Conservation (phyloP, 2,888 invertebrate genomes). For the Drosophila mimica region DNA sequence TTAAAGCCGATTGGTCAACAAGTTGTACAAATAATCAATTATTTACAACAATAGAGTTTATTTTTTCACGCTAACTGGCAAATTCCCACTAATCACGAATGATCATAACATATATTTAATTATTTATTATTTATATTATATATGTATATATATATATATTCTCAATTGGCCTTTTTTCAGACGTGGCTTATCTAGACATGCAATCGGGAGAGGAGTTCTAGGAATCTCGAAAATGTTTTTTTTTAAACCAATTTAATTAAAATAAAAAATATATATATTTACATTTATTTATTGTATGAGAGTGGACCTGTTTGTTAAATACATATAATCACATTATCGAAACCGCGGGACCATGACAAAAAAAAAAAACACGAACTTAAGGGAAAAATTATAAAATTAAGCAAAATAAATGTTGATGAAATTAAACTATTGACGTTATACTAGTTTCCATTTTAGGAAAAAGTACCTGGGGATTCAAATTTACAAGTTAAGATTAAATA, state of each 20-base stretch:
- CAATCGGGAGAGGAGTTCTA: not conserved
- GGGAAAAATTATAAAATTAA: not conserved
- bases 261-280: not conserved
- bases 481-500: not conserved
- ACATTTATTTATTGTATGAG: not conserved
- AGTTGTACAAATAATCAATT: not conserved
- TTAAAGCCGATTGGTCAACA: constrained; percentile 2
- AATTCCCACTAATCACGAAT: not conserved
- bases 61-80: not conserved
- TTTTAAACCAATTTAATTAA: not conserved
- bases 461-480: not conserved
- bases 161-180: not conserved
- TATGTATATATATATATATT: not conserved
- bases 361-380: not conserved
- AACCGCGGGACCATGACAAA: constrained; percentile 1
- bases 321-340: not conserved
- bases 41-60: not conserved
- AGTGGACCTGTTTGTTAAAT: not conserved
- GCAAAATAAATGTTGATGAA: not conserved
- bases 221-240: not conserved
- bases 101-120: not conserved
- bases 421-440: not conserved
- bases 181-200: not conserved
- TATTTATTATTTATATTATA: not conserved
- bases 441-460: not conserved